Percentiles rank a stretch among this genome's conserved stretches.
These are phyloP conservation scores for Mystacides longicornis DNA, from an alignment of 2,888 invertebrate genomes.

Conservation along the genomic window DNA sequence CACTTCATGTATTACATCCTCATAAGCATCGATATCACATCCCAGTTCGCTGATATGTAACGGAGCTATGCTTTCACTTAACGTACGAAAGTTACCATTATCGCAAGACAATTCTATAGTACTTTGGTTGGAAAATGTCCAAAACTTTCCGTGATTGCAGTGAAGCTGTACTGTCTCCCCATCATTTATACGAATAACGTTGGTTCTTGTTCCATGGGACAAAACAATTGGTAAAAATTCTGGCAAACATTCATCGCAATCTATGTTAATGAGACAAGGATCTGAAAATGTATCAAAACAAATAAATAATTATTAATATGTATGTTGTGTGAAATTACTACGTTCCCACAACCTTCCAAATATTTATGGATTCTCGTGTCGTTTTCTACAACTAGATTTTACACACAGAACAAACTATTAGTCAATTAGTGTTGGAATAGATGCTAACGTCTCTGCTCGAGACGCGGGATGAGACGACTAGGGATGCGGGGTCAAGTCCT, in stretches of 20 bases:
- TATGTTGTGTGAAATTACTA: too few species aligned
- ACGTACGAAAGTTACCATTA: conserved; percentile 35
- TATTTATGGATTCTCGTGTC: too few species aligned
- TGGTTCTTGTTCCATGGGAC: conserved; percentile 34
- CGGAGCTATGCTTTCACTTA: conserved; percentile 29
- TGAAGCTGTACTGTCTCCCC: conserved; percentile 36
- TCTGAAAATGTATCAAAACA: conserved; percentile 25
- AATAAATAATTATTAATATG: too few species aligned
- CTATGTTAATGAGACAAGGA: conserved; percentile 38
- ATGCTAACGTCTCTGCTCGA: too few species aligned
- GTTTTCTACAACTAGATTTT: too few species aligned
- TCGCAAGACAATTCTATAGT: conserved; percentile 33
- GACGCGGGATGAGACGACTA: too few species aligned
- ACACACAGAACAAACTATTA: too few species aligned
- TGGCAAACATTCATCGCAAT: conserved; percentile 42
- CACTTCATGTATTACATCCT: conserved; percentile 43
- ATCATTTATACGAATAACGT: conserved; percentile 29
- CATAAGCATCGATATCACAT: conserved; percentile 42
- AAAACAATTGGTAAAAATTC: conserved; percentile 43
- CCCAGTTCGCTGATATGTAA: conserved; percentile 40
- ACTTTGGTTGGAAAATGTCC: conserved; percentile 34
- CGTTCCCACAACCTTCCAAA: too few species aligned
- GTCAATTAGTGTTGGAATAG: too few species aligned
- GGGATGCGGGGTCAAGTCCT: too few species aligned
- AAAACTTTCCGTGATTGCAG: conserved; percentile 38